Conservation (phyloP, 2,888 invertebrate species). For the Conus canariensis region DNA sequence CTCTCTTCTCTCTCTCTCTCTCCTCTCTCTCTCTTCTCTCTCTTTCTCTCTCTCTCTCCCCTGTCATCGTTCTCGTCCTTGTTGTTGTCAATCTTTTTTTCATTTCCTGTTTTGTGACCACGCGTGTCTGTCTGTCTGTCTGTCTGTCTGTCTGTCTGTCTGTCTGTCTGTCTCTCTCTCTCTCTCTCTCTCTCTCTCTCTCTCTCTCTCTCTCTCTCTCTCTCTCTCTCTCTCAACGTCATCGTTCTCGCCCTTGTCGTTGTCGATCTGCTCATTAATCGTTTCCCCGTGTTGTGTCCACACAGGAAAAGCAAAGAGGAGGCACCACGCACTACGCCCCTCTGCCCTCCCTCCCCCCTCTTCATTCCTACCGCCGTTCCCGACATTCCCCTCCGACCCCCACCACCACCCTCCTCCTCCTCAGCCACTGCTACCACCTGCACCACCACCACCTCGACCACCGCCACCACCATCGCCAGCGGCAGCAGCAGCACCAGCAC, state of each 20-base stretch:
- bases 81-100: background rate
- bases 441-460: background rate
- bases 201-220: no score
- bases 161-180: background rate
- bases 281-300: no score
- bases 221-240: background rate
- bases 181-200: no score
- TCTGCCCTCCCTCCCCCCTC: constrained; percentile 47
- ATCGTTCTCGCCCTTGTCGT: background rate
- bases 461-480: background rate
- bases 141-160: background rate
- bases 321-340: background rate
- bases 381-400: constrained; percentile 42
- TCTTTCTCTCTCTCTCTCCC: background rate
- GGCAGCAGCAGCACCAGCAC: background rate
- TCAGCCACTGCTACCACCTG: constrained; percentile 36
- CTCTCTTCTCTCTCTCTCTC: background rate
- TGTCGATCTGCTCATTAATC: background rate
- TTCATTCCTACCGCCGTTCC: constrained; percentile 49
- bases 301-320: constrained; percentile 27
- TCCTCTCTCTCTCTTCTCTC: background rate
- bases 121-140: background rate
- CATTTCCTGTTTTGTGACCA: no score
- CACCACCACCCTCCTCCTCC: constrained; percentile 25
- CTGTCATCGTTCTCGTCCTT: background rate